These are phyloP conservation scores for Rhabdomys pumilio DNA, from an alignment of 2,797 vertebrate species.

Conservation along the genomic window DNA sequence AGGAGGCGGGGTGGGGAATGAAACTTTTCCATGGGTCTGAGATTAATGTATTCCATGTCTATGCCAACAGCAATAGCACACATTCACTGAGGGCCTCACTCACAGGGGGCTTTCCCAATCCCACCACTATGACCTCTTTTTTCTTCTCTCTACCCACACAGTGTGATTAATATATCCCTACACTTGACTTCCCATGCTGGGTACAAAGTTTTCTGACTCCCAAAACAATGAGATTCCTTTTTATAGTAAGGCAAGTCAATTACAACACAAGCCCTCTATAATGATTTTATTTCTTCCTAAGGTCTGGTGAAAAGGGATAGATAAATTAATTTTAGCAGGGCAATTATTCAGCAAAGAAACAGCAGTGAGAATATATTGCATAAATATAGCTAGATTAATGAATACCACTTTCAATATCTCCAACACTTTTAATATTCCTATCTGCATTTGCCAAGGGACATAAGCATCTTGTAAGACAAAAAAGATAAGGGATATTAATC, in stretches of 20 bases:
- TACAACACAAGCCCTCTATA: neutral
- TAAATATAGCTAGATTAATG: neutral
- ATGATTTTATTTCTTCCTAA: neutral
- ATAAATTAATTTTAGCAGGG: slow-evolving; percentile 48
- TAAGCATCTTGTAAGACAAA: neutral
- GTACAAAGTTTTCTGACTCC: neutral
- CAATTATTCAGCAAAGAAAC: neutral
- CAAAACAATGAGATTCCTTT: neutral
- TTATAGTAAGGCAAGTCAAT: neutral
- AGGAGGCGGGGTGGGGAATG: too few relatives aligned
- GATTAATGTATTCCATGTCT: neutral
- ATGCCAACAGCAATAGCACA: neutral
- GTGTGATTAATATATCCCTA: neutral
- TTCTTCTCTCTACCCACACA: neutral
- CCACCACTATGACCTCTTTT: neutral
- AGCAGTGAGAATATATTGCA: neutral
- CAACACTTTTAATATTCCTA: neutral
- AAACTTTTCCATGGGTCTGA: neutral
- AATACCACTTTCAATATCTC: neutral
- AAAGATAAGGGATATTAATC: neutral
- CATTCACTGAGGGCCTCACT: too few relatives aligned
- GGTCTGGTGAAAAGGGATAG: neutral
- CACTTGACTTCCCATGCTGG: neutral
- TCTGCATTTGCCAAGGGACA: neutral
- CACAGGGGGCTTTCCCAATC: neutral